These are phyloP conservation scores for Collichthys lucidus DNA, from an alignment of 2,113 vertebrate genomes.

Conservation along the genomic window DNA sequence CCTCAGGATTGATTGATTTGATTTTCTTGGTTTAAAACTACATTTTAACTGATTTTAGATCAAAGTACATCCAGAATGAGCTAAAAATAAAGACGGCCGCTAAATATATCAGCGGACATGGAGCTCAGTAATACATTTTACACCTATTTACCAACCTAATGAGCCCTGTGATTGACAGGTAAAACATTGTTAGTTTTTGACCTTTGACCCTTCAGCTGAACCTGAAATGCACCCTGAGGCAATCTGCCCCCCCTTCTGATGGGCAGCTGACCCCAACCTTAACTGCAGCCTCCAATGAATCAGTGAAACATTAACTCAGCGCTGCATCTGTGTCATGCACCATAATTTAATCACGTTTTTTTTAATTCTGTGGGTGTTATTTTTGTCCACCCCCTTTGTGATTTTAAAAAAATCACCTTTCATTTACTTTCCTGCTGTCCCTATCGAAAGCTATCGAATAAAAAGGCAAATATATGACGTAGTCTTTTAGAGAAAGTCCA, in stretches of 20 bases:
- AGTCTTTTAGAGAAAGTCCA: slow-evolving; percentile 29
- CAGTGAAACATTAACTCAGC: background rate
- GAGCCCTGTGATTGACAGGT: slow-evolving; percentile 63
- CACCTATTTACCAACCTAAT: slow-evolving; percentile 33
- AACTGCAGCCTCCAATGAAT: background rate
- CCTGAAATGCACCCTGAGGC: slow-evolving; percentile 47
- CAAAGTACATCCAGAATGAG: background rate
- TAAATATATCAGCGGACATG: background rate
- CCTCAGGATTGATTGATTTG: background rate
- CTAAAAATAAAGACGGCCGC: background rate
- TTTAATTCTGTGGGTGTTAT: background rate
- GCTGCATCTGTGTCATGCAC: background rate
- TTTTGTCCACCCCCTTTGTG: slow-evolving; percentile 16
- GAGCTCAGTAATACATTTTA: slow-evolving; percentile 17
- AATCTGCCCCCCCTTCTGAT: slow-evolving; percentile 29
- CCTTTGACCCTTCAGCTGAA: slow-evolving; percentile 54
- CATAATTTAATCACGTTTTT: slow-evolving; percentile 7
- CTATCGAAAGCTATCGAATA: slow-evolving; percentile 8
- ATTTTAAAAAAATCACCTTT: background rate
- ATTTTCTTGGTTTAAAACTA: background rate
- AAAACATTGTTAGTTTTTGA: slow-evolving; percentile 61
- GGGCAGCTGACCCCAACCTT: slow-evolving; percentile 35
- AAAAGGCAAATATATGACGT: slow-evolving; percentile 38
- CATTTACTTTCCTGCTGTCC: background rate
- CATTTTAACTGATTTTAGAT: background rate